phyloP scores from a whole-genome alignment of 1,140 invertebrate genomes.

The Bombus waltoni region DNA sequence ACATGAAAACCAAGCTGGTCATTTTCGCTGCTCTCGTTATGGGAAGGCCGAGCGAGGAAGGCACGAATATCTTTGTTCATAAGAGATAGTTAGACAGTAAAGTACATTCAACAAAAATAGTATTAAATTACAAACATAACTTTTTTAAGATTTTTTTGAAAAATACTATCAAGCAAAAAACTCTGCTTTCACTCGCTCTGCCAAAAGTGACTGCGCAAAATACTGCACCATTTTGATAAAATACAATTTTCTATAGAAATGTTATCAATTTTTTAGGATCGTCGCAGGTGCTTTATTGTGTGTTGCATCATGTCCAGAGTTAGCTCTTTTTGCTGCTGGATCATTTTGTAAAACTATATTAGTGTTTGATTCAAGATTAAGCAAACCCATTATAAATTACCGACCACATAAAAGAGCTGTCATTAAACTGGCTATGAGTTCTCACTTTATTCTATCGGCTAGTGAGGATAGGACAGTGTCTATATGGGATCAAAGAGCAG shows the following conservation, averaged over 20 bases:
- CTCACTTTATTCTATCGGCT: slow-evolving; percentile 75
- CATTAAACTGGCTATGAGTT: slow-evolving; percentile 74
- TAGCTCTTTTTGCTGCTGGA: slow-evolving; percentile 72
- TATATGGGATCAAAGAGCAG: slow-evolving; percentile 76
- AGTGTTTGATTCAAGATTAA: slow-evolving; percentile 73
- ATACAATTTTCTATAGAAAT: not conserved
- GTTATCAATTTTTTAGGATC: slow-evolving; percentile 60
- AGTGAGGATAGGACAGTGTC: slow-evolving; percentile 78
- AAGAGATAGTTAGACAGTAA: slow-evolving; percentile 13
- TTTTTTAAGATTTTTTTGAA: not conserved
- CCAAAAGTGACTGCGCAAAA: slow-evolving; percentile 16
- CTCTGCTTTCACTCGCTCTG: slow-evolving; percentile 46
- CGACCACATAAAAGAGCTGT: slow-evolving; percentile 73
- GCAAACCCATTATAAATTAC: slow-evolving; percentile 65
- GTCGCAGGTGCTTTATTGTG: slow-evolving; percentile 71
- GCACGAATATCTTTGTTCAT: slow-evolving; percentile 27
- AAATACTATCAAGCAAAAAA: not conserved
- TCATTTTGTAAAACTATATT: slow-evolving; percentile 72
- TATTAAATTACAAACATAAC: not conserved
- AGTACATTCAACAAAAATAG: not conserved
- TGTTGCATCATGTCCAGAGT: slow-evolving; percentile 70
- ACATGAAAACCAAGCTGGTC: slow-evolving; percentile 45
- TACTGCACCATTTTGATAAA: not conserved
- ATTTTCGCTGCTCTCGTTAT: slow-evolving; percentile 33
- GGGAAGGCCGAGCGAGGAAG: slow-evolving; percentile 44